These are phyloP conservation scores for Notothenia coriiceps DNA, from an alignment of 2,113 vertebrate species.

Conservation along the genomic window DNA sequence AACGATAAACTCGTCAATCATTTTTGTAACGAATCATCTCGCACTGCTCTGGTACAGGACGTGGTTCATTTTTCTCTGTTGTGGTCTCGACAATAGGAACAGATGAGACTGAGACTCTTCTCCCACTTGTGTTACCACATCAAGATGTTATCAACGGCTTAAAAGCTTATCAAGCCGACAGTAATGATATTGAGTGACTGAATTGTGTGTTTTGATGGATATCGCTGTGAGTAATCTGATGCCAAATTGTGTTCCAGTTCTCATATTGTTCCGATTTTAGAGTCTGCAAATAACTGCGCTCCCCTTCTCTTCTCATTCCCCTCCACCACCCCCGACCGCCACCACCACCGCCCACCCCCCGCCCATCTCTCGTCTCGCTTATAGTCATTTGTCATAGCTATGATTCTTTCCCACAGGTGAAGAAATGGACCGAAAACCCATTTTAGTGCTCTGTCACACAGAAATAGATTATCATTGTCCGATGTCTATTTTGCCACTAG, in stretches of 20 bases:
- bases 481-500: conserved; percentile 55
- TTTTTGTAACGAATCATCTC: conserved; percentile 57
- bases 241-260: conserved; percentile 77
- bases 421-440: conserved; percentile 70
- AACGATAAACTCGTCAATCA: conserved; percentile 61
- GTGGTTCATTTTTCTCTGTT: conserved; percentile 46
- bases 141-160: conserved; percentile 76
- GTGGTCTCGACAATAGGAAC: conserved; percentile 57
- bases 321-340: neutral
- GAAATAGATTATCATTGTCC: conserved; percentile 77
- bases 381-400: conserved; percentile 75
- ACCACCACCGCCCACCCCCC: neutral
- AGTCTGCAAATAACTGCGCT: conserved; percentile 69
- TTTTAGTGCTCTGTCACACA: conserved; percentile 71
- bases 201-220: conserved; percentile 82
- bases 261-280: conserved; percentile 75
- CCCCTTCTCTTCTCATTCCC: conserved; percentile 32
- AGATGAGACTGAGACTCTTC: conserved; percentile 55
- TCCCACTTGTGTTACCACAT: conserved; percentile 69
- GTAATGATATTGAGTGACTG: conserved; percentile 80
- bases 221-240: conserved; percentile 77
- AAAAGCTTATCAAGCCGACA: conserved; percentile 76
- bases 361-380: conserved; percentile 39
- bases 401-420: conserved; percentile 73
- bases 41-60: neutral